Evolutionary conservation across 1,140 invertebrate genomes (phyloP).

Genomic region (Pentalonia nigronervosa): DNA sequence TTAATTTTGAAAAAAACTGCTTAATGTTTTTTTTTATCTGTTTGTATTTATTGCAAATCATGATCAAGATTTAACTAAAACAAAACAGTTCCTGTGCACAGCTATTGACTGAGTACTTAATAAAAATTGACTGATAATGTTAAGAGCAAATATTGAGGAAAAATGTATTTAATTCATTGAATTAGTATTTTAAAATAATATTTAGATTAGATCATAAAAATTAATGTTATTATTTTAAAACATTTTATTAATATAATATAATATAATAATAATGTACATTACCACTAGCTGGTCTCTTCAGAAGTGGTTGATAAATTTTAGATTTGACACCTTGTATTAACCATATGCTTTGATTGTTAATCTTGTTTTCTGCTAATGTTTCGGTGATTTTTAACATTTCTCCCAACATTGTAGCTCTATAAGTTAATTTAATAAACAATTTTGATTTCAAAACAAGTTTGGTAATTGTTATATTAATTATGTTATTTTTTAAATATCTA

Average conservation of each 20-base stretch:
- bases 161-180: slow-evolving; percentile 61
- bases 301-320: slow-evolving; percentile 75
- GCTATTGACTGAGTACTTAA: background rate
- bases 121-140: slow-evolving; percentile 26
- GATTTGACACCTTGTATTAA: slow-evolving; percentile 75
- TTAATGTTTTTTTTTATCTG: background rate
- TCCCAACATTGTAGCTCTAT: slow-evolving; percentile 77
- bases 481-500: background rate
- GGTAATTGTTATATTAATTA: background rate
- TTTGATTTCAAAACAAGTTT: background rate
- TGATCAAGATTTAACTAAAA: background rate
- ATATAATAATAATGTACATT: slow-evolving; percentile 56
- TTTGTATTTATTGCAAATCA: background rate
- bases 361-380: slow-evolving; percentile 54
- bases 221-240: slow-evolving; percentile 25
- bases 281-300: slow-evolving; percentile 79
- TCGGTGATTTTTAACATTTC: slow-evolving; percentile 73
- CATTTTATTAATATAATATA: background rate
- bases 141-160: slow-evolving; percentile 38
- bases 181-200: background rate
- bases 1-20: background rate
- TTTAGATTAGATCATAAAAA: background rate
- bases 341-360: slow-evolving; percentile 67
- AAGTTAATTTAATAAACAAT: slow-evolving; percentile 60
- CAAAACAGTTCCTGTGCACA: background rate